phyloP scores from a whole-genome alignment of 2,888 invertebrate species.

The Gasteruption jaculator region DNA sequence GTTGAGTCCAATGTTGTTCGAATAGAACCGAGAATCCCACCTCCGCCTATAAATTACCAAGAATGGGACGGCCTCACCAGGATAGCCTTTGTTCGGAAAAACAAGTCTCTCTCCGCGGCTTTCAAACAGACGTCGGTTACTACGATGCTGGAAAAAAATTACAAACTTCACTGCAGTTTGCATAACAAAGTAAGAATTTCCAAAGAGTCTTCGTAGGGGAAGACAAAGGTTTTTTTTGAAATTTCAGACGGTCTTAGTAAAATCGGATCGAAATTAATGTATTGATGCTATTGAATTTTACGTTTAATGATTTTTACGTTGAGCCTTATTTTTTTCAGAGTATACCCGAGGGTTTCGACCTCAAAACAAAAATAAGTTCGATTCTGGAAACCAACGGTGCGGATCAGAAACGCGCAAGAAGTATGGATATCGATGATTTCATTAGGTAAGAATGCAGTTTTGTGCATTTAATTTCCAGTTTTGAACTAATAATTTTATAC shows the following conservation, averaged over 20 bases:
- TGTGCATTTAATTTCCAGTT: slow-evolving; percentile 18
- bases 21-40: slow-evolving; percentile 95
- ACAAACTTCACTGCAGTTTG: slow-evolving; percentile 80
- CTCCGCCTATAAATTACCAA: slow-evolving; percentile 90
- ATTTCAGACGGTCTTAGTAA: no score
- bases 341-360: slow-evolving; percentile 72
- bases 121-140: slow-evolving; percentile 85
- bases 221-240: no score
- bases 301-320: background rate
- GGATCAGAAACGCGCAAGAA: slow-evolving; percentile 78
- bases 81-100: slow-evolving; percentile 92
- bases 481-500: slow-evolving; percentile 7
- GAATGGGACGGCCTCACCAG: slow-evolving; percentile 99
- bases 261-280: no score
- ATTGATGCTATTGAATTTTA: background rate
- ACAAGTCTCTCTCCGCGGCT: slow-evolving; percentile 87
- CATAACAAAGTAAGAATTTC: slow-evolving; percentile 65
- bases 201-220: slow-evolving; percentile 1
- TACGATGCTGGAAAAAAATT: slow-evolving; percentile 86
- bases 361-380: slow-evolving; percentile 74
- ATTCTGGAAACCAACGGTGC: slow-evolving; percentile 68
- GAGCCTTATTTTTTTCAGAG: slow-evolving; percentile 56
- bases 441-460: slow-evolving; percentile 57
- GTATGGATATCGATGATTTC: slow-evolving; percentile 97
- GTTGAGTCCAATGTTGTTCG: slow-evolving; percentile 98